Evolutionary conservation across 2,888 invertebrate genomes (phyloP), one percentile per base, ranked within the genome.

Genomic region (Mechanitis messenoides): DNA sequence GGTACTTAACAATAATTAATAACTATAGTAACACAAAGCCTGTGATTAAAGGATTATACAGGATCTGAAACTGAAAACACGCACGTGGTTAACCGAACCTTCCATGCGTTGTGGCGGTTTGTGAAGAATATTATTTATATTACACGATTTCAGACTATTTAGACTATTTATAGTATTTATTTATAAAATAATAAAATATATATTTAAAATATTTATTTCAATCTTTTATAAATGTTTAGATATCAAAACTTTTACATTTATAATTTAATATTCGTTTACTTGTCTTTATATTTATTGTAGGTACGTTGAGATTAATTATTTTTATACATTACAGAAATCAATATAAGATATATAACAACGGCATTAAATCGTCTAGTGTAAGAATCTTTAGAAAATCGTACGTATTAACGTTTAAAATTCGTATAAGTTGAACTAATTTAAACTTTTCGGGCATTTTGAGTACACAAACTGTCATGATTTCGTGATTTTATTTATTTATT

Each of bases 31-130:
- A 53, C 60, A 58, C 56, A 60, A 60, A 64, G 61, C 54, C 60
- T 66, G 58, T 59, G 64, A 66, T 66, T 61, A 64, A 66, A 66
- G 62, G 66, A 66, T 66, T 62, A 66, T 60, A 59, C 50, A 45
- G 28, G 59, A 61, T 50, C 62, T 50, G 57, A 58, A 61, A 62
- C 66, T 64, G 66, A 61, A 46, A 61, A 66, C 66, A 64, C 66
- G 62, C 66, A 66, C 50, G 61, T 53, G 65, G 65, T 42, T 58
- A 58, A 54, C 66, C 66, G 61, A 61, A 53, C 55, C 55, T 56
- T 55, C 59, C 60, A 62, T 59, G 66, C 66, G 60, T 62, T 35
- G 28, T 50, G 31, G 66, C 56, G 60, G 64, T 50, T 35, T 54
- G 47, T 33, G 35, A 58, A 56, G 54, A 63, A 53, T 38, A 53